These are phyloP conservation scores for Volucella zonaria DNA, from an alignment of 2,888 invertebrate genomes.

Conservation along the genomic window DNA sequence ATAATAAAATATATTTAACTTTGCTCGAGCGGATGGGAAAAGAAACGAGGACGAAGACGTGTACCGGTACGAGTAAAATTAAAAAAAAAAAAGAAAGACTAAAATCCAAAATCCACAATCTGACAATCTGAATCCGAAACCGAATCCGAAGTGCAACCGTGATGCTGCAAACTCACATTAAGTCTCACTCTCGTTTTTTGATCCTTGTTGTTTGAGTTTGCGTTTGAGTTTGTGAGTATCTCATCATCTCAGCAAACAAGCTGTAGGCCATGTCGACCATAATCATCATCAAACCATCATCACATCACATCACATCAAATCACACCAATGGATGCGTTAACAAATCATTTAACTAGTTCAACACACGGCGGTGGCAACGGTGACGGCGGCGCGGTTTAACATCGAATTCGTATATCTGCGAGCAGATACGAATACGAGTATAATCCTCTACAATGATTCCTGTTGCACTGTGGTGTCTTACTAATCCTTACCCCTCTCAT, in stretches of 20 bases:
- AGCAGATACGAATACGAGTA: not conserved
- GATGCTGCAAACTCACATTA: conserved; percentile 26
- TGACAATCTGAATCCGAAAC: no score
- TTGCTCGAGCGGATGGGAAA: conserved; percentile 27
- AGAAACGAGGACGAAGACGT: conserved; percentile 53
- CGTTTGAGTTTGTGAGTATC: conserved; percentile 48
- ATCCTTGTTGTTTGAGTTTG: conserved; percentile 58
- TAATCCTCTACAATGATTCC: not conserved
- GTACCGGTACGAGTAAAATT: not conserved
- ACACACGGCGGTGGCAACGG: conserved; percentile 19
- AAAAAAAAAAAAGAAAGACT: conserved; percentile 30
- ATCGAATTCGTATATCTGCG: conserved; percentile 57
- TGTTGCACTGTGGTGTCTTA: not conserved
- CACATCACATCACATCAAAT: not conserved
- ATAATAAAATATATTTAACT: conserved; percentile 65
- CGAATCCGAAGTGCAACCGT: conserved; percentile 38
- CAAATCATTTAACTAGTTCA: conserved; percentile 71
- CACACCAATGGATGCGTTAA: conserved; percentile 67
- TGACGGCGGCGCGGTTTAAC: conserved; percentile 33
- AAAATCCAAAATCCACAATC: conserved; percentile 30
- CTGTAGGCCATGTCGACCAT: conserved; percentile 65
- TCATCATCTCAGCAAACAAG: conserved; percentile 70
- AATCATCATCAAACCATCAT: conserved; percentile 63
- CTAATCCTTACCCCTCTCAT: not conserved
- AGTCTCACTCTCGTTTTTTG: conserved; percentile 54